Percentiles rank a stretch among this genome's conserved stretches.
Conservation (phyloP, 2,113 vertebrate species). For the Macrotus californicus region DNA sequence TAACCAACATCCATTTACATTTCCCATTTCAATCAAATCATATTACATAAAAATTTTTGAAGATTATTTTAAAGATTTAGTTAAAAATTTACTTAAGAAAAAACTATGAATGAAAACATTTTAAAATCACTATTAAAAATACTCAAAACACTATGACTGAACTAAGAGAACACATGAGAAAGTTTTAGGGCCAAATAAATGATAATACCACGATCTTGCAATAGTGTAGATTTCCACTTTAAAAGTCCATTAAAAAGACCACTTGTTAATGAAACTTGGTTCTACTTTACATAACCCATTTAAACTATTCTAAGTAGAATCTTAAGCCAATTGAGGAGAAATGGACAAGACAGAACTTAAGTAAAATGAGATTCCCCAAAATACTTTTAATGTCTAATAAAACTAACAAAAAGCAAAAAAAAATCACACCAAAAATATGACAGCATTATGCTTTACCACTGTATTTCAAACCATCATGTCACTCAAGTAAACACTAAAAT, state of each 20-base stretch:
- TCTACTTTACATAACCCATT: neutral
- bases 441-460: neutral
- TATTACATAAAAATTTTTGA: neutral
- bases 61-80: slow-evolving; percentile 26
- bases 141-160: neutral
- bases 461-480: neutral
- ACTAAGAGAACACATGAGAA: neutral
- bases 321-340: neutral
- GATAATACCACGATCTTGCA: neutral
- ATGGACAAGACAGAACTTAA: neutral
- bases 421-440: neutral
- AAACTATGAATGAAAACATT: neutral
- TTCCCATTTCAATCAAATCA: neutral
- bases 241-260: slow-evolving; percentile 23
- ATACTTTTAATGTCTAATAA: neutral
- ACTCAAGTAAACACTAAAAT: neutral
- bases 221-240: neutral
- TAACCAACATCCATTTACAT: neutral
- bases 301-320: neutral
- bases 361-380: neutral
- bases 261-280: neutral
- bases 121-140: slow-evolving; percentile 23
- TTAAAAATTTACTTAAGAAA: neutral
- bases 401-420: neutral
- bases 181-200: neutral